Evolutionary conservation across 2,113 vertebrate species (phyloP).

Genomic region (Perognathus longimembris): DNA sequence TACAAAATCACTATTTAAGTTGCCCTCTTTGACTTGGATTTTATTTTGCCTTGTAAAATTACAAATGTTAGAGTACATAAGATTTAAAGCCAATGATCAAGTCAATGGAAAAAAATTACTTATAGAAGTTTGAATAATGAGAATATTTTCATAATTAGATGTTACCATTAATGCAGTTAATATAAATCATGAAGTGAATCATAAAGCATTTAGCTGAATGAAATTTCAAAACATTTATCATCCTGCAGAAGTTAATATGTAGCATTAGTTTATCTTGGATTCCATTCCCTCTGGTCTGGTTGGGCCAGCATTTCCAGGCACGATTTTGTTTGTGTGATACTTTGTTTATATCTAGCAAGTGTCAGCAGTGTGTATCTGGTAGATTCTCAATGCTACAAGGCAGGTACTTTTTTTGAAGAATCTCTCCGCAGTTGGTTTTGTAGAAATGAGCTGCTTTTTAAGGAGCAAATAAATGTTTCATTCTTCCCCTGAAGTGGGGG

Average conservation of each 20-base stretch:
- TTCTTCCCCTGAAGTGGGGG: not conserved
- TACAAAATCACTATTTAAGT: not conserved
- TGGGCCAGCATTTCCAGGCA: not conserved
- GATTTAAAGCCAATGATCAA: not conserved
- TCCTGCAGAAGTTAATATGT: not conserved
- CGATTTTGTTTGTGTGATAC: not conserved
- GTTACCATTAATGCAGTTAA: not conserved
- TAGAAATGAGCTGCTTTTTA: not conserved
- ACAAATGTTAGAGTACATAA: not conserved
- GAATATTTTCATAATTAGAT: not conserved
- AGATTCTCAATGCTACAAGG: not conserved
- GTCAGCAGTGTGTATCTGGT: not conserved
- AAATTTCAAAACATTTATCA: not conserved
- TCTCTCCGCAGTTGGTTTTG: not conserved
- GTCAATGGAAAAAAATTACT: not conserved
- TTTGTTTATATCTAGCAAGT: not conserved
- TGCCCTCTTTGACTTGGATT: not conserved
- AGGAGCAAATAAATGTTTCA: not conserved
- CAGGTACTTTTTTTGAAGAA: not conserved
- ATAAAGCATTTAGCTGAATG: slow-evolving; percentile 15
- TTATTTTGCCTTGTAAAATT: slow-evolving; percentile 9
- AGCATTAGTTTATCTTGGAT: not conserved
- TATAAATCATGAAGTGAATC: not conserved
- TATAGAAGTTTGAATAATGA: not conserved
- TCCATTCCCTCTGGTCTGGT: not conserved